Evolutionary conservation across 2,888 invertebrate genomes (phyloP).

Genomic region (Hyppa rectilinea): DNA sequence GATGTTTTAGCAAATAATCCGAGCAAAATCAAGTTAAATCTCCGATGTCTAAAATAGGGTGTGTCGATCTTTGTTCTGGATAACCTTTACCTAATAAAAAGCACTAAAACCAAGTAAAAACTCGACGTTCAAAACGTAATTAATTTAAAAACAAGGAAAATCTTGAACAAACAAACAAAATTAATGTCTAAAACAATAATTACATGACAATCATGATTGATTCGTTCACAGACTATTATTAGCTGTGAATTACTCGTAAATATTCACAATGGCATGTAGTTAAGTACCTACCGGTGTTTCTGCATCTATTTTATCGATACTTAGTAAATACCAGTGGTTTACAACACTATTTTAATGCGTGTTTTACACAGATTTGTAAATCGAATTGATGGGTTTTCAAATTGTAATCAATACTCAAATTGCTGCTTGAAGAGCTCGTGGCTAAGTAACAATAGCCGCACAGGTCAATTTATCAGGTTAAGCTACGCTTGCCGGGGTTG

Average conservation of each 20-base stretch:
- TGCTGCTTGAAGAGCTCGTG: too few species aligned
- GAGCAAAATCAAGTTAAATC: neutral
- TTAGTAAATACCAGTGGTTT: conserved; percentile 42
- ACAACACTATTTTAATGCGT: conserved; percentile 48
- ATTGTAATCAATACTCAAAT: neutral
- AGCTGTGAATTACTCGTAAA: conserved; percentile 52
- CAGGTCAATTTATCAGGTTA: too few species aligned
- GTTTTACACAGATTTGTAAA: conserved; percentile 40
- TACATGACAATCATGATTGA: conserved; percentile 53
- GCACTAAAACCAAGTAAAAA: neutral
- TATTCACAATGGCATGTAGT: conserved; percentile 43
- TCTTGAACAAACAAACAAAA: conserved; percentile 26
- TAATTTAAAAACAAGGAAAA: conserved; percentile 30
- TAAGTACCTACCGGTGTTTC: conserved; percentile 33
- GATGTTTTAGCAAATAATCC: too few species aligned
- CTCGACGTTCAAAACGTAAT: neutral
- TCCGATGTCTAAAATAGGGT: too few species aligned
- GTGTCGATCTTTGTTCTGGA: neutral
- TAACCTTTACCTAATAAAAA: neutral
- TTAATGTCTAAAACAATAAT: conserved; percentile 40
- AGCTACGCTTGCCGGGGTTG: too few species aligned
- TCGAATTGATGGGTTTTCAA: conserved; percentile 1
- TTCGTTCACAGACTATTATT: conserved; percentile 45
- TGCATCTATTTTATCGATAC: conserved; percentile 52
- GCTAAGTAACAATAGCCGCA: too few species aligned